Percentiles rank a stretch among this genome's conserved stretches.
Conservation (phyloP, 2,113 vertebrate species). For the Lophius piscatorius region DNA sequence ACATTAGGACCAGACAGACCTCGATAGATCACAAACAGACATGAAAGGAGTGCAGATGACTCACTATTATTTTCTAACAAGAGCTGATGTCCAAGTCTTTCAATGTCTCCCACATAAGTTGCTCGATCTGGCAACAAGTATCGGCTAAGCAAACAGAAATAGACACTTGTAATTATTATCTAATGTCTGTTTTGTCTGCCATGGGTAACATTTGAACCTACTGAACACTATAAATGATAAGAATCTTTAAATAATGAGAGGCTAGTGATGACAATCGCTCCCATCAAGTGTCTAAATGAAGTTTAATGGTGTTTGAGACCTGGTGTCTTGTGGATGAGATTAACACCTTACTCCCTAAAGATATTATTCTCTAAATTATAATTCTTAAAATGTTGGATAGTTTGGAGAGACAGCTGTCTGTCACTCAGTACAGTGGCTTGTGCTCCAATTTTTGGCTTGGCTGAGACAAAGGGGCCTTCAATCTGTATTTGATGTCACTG, state of each 20-base stretch:
- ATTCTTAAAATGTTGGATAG: not conserved
- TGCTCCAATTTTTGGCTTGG: slow-evolving; percentile 28
- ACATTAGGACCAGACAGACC: slow-evolving; percentile 43
- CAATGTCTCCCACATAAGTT: slow-evolving; percentile 13
- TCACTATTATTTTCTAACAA: slow-evolving; percentile 29
- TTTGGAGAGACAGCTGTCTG: too few species aligned
- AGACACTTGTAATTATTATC: slow-evolving; percentile 28
- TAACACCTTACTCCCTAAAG: not conserved
- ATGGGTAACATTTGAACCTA: not conserved
- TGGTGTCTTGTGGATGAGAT: not conserved
- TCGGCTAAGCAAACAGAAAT: slow-evolving; percentile 14
- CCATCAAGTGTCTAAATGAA: too few species aligned
- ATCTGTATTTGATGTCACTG: slow-evolving; percentile 72
- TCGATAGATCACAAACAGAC: slow-evolving; percentile 34
- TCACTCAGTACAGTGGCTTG: not conserved
- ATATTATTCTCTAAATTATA: not conserved
- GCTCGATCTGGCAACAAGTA: slow-evolving; percentile 8
- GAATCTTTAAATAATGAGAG: too few species aligned
- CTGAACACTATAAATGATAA: too few species aligned
- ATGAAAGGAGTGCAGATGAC: slow-evolving; percentile 32
- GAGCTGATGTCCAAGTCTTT: slow-evolving; percentile 13
- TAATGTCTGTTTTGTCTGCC: slow-evolving; percentile 38
- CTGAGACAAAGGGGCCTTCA: slow-evolving; percentile 57
- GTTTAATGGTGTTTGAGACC: not conserved
- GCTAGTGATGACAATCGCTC: too few species aligned